A percentile compares a stretch with the other conserved stretches of the same genome.
These are phyloP conservation scores for Rallus crepitans DNA, from an alignment of 2,797 vertebrate species.

Conservation along the genomic window DNA sequence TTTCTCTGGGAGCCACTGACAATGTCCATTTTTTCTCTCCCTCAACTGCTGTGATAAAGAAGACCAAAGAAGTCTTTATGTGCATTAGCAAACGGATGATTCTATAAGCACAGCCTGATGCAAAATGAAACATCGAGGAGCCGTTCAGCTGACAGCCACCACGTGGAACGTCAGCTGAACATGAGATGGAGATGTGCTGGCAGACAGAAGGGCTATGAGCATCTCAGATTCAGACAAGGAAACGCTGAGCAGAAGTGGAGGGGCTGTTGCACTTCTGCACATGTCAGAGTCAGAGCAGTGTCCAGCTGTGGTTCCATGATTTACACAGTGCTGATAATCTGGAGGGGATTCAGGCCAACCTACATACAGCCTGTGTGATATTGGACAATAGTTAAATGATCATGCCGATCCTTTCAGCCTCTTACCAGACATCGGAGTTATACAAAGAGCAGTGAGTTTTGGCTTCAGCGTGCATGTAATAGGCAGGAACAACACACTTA, in stretches of 20 bases:
- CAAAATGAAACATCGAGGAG: background rate
- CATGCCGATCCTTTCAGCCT: background rate
- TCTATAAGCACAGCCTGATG: background rate
- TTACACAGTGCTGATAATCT: background rate
- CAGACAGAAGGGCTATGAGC: background rate
- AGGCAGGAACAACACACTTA: background rate
- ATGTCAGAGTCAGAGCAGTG: background rate
- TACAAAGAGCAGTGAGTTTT: background rate
- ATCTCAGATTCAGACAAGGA: background rate
- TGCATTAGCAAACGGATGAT: background rate
- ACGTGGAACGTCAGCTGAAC: background rate
- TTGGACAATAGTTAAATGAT: background rate
- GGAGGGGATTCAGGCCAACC: background rate
- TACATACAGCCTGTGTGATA: background rate
- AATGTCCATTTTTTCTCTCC: background rate
- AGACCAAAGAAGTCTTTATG: background rate
- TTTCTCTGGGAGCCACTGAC: background rate
- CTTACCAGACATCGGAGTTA: background rate
- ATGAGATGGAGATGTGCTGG: rapidly evolving
- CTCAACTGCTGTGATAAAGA: background rate
- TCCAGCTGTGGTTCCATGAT: background rate
- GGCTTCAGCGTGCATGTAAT: rapidly evolving
- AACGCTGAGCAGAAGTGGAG: background rate
- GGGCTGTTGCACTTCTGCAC: background rate
- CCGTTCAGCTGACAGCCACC: background rate